Evolutionary conservation across 2,113 vertebrate species (phyloP).

Genomic region (Gallinago paraguaiae): DNA sequence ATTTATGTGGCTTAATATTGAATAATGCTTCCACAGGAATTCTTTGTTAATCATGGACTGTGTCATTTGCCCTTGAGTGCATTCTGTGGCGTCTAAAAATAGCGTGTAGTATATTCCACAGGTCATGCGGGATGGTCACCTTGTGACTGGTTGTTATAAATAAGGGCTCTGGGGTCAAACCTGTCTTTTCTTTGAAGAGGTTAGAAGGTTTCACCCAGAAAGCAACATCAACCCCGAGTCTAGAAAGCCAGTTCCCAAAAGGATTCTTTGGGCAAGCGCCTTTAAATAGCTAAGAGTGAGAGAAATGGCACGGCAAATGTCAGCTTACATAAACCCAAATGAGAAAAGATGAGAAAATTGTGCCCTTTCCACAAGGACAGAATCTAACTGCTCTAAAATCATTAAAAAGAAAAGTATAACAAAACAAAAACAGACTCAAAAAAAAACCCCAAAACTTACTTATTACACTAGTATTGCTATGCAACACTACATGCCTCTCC

Average conservation of each 20-base stretch:
- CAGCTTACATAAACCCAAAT: slow-evolving; percentile 73
- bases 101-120: slow-evolving; percentile 59
- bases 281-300: slow-evolving; percentile 74
- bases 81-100: slow-evolving; percentile 67
- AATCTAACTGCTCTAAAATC: slow-evolving; percentile 38
- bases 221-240: slow-evolving; percentile 64
- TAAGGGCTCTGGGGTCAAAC: slow-evolving; percentile 79
- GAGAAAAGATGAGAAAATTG: slow-evolving; percentile 70
- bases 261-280: slow-evolving; percentile 69
- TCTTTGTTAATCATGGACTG: slow-evolving; percentile 66
- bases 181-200: slow-evolving; percentile 76
- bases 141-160: slow-evolving; percentile 75
- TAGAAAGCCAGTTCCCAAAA: slow-evolving; percentile 72
- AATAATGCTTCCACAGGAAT: slow-evolving; percentile 56
- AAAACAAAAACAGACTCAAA: not conserved
- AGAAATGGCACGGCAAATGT: slow-evolving; percentile 75
- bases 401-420: slow-evolving; percentile 7
- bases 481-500: too few species aligned
- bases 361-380: slow-evolving; percentile 72
- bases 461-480: not conserved
- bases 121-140: slow-evolving; percentile 68
- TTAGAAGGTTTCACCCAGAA: slow-evolving; percentile 77
- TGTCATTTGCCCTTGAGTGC: slow-evolving; percentile 73
- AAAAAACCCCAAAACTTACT: not conserved
- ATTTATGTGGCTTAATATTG: slow-evolving; percentile 56